Evolutionary conservation across 2,113 vertebrate species (phyloP), one percentile per base, ranked within the genome.

Genomic region (Apeltes quadracus): DNA sequence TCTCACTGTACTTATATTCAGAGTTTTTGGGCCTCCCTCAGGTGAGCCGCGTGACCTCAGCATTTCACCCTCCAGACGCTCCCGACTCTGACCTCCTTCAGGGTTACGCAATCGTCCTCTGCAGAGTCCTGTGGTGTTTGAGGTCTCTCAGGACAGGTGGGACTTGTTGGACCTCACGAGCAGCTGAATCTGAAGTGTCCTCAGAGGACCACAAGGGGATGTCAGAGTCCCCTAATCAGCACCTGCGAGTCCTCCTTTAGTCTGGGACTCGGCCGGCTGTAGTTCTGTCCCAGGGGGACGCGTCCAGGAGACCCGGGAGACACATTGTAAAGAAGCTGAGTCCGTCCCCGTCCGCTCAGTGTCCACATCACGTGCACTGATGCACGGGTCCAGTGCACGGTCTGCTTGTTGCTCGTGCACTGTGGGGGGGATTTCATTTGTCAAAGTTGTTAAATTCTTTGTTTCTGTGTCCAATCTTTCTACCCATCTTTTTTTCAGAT

Each of bases 11-110:
- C n/a, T n/a, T n/a, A n/a, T n/a, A n/a, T n/a, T n/a, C n/a, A n/a
- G 29, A 1, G 10, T 22, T 57, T 46, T 22, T 56, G 2, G 7
- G 29, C 62, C 11, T 2, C 7, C 20, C 8, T 2, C 64, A 62
- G 84, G 87, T 88, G 72, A 77, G 32, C 7, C 22, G 9, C 12
- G 14, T 43, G 39, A 11, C 16, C 1, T 56, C 1, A 43, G 3
- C 2, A 46, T 46, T 38, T 15, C 43, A 44, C 1, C 32, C n/a
- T 46, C 18, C n/a, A 48, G 27, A 25, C 18, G 13, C 23, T 18
- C 46, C 3, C 11, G 20, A 50, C 39, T 32, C 2, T 15, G 36
- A 48, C 43, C 16, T 5, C 25, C 14, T 48, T 27, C 1, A 38
- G 38, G n/a, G n/a, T n/a, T n/a, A n/a, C n/a, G n/a, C n/a, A n/a